phyloP scores from a whole-genome alignment of 2,797 vertebrate species.

The Geotrypetes seraphini region DNA sequence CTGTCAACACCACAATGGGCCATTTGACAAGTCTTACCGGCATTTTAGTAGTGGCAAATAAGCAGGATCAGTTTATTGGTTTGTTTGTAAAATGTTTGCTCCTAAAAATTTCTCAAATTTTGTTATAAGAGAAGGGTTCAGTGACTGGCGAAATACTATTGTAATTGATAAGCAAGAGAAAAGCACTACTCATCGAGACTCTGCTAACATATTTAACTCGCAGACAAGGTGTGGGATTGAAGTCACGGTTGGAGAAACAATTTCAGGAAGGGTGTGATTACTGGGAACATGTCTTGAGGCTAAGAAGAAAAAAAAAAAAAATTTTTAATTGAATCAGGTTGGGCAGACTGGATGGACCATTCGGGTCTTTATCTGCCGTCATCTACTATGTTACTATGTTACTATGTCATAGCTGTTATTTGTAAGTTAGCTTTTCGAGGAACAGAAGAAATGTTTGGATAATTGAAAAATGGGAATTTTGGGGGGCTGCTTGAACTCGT shows the following conservation, averaged over 20 bases:
- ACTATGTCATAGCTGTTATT: neutral
- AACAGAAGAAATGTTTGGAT: neutral
- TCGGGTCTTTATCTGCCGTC: too few species aligned
- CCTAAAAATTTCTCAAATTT: neutral
- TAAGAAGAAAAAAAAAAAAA: too few species aligned
- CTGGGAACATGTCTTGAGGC: neutral
- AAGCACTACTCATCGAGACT: neutral
- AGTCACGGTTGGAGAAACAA: too few species aligned
- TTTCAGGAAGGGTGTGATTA: neutral
- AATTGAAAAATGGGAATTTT: neutral
- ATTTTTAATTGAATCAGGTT: too few species aligned
- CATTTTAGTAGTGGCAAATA: neutral
- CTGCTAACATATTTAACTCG: too few species aligned
- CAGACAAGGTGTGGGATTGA: neutral
- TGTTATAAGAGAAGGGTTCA: too few species aligned
- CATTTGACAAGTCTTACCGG: neutral
- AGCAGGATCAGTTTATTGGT: neutral
- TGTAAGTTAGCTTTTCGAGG: neutral
- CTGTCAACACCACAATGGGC: neutral
- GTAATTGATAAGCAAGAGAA: neutral
- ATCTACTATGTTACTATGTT: too few species aligned
- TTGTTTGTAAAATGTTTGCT: neutral
- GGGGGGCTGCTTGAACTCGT: neutral
- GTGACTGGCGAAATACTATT: too few species aligned
- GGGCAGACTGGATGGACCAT: too few species aligned